phyloP scores from a whole-genome alignment of 2,113 vertebrate genomes.

The Centropus unirufus region DNA sequence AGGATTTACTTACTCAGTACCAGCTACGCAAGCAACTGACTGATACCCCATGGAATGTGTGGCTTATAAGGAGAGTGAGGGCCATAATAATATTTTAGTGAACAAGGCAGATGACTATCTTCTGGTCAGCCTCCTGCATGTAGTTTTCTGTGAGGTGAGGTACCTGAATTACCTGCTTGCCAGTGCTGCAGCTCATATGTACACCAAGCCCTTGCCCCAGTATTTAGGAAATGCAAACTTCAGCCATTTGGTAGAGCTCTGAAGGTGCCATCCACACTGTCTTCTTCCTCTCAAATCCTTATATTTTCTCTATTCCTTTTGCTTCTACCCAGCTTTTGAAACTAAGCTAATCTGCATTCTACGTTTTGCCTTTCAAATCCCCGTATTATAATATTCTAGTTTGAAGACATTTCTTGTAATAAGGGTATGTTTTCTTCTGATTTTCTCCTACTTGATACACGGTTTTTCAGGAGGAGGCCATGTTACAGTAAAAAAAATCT shows the following conservation, averaged over 20 bases:
- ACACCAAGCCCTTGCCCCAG: neutral
- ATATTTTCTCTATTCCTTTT: neutral
- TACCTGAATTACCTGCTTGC: neutral
- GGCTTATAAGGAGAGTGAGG: neutral
- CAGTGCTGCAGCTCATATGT: neutral
- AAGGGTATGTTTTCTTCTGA: neutral
- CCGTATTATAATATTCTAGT: neutral
- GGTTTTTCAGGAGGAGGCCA: neutral
- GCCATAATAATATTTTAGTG: neutral
- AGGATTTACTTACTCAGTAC: neutral
- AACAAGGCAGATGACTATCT: neutral
- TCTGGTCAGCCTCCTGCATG: neutral
- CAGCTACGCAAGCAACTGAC: neutral
- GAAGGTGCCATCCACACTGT: neutral
- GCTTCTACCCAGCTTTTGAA: neutral
- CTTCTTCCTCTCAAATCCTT: neutral
- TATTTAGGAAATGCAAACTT: neutral
- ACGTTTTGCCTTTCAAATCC: neutral
- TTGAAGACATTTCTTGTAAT: neutral
- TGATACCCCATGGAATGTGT: neutral
- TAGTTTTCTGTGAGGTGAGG: neutral
- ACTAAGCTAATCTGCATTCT: neutral
- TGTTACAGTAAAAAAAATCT: neutral
- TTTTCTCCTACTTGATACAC: neutral
- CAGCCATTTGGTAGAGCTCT: neutral